phyloP scores from a whole-genome alignment of 2,888 invertebrate genomes.

The Apamea crenata region DNA sequence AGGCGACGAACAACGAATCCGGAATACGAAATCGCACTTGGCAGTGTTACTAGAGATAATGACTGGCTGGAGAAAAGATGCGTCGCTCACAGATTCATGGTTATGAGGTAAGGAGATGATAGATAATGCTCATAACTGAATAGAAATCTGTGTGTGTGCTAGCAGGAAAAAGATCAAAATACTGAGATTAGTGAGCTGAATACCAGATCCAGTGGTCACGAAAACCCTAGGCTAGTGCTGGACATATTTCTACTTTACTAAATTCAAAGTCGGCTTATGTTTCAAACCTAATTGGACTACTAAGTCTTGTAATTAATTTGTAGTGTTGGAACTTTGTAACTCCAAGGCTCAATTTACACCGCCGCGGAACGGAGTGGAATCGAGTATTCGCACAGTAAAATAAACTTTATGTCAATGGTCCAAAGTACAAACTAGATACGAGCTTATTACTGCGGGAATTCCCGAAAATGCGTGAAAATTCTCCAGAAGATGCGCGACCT shows the following conservation, averaged over 20 bases:
- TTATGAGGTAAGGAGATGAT: conserved; percentile 24
- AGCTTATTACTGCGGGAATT: too few relatives aligned
- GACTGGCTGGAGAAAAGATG: conserved; percentile 36
- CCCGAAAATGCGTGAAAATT: too few relatives aligned
- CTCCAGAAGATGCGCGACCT: too few relatives aligned
- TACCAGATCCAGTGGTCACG: background rate
- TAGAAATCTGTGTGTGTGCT: background rate
- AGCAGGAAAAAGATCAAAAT: conserved; percentile 13
- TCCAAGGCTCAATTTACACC: too few relatives aligned
- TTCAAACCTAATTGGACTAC: conserved; percentile 13
- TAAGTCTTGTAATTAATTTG: background rate
- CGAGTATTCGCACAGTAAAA: too few relatives aligned
- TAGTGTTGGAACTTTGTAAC: background rate
- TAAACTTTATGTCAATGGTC: too few relatives aligned
- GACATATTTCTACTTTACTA: background rate
- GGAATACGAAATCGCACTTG: conserved; percentile 67
- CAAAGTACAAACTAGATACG: too few relatives aligned
- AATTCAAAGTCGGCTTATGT: background rate
- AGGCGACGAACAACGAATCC: conserved; percentile 55
- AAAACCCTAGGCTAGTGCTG: background rate
- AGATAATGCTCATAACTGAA: conserved; percentile 3
- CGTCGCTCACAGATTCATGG: conserved; percentile 18
- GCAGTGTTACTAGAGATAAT: conserved; percentile 54
- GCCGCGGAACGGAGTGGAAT: too few relatives aligned
- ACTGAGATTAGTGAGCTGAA: background rate